Conservation (phyloP, 2,797 vertebrate species). For the Acrossocheilus fasciatus region DNA sequence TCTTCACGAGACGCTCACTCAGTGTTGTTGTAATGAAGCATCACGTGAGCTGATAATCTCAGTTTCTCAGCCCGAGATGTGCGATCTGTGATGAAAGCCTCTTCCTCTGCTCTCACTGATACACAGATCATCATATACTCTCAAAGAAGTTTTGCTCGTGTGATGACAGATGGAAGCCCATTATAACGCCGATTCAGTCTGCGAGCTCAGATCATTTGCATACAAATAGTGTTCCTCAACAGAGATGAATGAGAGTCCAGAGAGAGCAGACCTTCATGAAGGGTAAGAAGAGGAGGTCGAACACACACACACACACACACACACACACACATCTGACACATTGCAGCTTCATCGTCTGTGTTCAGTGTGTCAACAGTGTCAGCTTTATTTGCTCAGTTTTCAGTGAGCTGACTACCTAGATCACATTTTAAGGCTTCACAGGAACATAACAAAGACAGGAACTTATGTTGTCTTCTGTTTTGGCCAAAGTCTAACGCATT, state of each 20-base stretch:
- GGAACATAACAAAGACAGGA: not conserved
- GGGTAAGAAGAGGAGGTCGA: not conserved
- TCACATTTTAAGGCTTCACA: not conserved
- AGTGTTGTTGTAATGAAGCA: not conserved
- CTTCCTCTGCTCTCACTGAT: conserved; percentile 12
- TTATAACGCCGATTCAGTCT: conserved; percentile 10
- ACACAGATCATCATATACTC: conserved; percentile 19
- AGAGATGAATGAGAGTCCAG: conserved; percentile 27
- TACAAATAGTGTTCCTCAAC: conserved; percentile 35
- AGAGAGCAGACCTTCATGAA: conserved; percentile 8
- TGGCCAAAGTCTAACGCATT: not conserved
- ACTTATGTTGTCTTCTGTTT: not conserved
- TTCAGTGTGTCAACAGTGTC: not conserved
- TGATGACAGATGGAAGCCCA: conserved; percentile 29
- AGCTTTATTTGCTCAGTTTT: not conserved
- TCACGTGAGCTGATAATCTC: not conserved
- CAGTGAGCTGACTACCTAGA: not conserved
- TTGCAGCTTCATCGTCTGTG: not conserved
- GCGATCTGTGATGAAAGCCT: not conserved
- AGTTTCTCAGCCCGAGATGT: not conserved
- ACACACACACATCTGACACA: not conserved
- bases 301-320: not conserved
- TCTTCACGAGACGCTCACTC: not conserved
- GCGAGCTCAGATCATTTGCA: conserved; percentile 28
- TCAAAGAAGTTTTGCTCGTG: not conserved